A percentile compares a stretch with the other conserved stretches of the same genome.
These are phyloP conservation scores for Pteronura brasiliensis DNA, from an alignment of 2,113 vertebrate species.

Conservation along the genomic window DNA sequence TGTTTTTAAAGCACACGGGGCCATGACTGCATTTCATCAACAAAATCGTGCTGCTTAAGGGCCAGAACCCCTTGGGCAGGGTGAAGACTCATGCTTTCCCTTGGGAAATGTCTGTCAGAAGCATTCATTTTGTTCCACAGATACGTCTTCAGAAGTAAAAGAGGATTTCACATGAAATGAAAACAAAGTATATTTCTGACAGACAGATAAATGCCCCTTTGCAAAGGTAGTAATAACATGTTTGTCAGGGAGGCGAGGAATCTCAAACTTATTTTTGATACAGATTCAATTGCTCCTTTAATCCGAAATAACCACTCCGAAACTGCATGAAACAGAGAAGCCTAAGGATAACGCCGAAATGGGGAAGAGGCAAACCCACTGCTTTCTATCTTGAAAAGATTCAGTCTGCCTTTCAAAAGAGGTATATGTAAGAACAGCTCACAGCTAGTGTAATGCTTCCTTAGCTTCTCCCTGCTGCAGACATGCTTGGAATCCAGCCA, in stretches of 20 bases:
- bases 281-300: constrained; percentile 68
- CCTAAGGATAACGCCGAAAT: constrained; percentile 53
- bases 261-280: constrained; percentile 68
- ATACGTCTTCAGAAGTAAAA: constrained; percentile 29
- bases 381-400: constrained; percentile 48
- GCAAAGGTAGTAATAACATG: constrained; percentile 54
- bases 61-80: background rate
- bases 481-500: background rate
- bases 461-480: background rate
- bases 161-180: constrained; percentile 59
- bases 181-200: constrained; percentile 67
- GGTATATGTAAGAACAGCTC: background rate
- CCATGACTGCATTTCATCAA: background rate
- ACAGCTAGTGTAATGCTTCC: background rate
- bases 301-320: constrained; percentile 64
- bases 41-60: constrained; percentile 16
- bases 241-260: constrained; percentile 50
- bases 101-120: constrained; percentile 35
- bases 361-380: constrained; percentile 40
- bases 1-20: background rate
- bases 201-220: constrained; percentile 66
- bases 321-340: constrained; percentile 46
- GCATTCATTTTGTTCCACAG: constrained; percentile 28
- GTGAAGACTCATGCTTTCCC: background rate
- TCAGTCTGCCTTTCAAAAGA: constrained; percentile 47